Base-by-base conservation (phyloP, 2,797 vertebrate species). In the Microcaecilia unicolor region DNA sequence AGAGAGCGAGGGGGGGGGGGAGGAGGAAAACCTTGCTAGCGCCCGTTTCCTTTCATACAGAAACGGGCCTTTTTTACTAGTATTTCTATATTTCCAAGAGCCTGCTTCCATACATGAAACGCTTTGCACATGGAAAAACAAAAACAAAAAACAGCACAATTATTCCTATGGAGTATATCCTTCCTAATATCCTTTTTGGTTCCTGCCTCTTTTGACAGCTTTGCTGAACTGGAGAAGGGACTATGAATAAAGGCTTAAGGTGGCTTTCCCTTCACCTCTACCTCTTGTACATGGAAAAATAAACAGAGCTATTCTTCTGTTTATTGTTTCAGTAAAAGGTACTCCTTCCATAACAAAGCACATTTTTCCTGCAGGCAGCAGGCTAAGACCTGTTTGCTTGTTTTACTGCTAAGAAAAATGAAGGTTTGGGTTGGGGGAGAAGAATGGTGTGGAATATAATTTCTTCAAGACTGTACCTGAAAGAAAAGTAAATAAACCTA, bases 221-320 rank as follows among this genome's bases (percentile, higher is more conserved):
- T 15, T 28, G 27, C 27, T 28, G 27, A 28, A 27, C 27, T 25
- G 33, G 34, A 48, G 30, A 59, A 17, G 28, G 48, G 53, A 66
- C n/a, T 62, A 42, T 62, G 61, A 64, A 64, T 41, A 51, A 51
- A 70, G 50, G 34, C 41, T 47, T 38, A 18, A 14, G 2, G 1
- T 33, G 41, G 32, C 6, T 64, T 54, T 58, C 54, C 56, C 57
- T 55, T 67, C 66, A 70, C 55, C 68, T 67, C 58, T 54, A 45
- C 54, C 68, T 66, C 59, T 48, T 43, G 51, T 29, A 50, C 29
- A 22, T 23, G 61, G 58, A 61, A 72, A 68, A 72, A 66, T 58
- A 72, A 72, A 70, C 48, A 70, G 39, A 55, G 48, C 41, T 34
- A 54, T 70, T 67, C 58, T 72, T 48, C 27, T 59, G 53, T 66